phyloP scores from a whole-genome alignment of 1,140 invertebrate genomes.

The Tetragonula clypearis region DNA sequence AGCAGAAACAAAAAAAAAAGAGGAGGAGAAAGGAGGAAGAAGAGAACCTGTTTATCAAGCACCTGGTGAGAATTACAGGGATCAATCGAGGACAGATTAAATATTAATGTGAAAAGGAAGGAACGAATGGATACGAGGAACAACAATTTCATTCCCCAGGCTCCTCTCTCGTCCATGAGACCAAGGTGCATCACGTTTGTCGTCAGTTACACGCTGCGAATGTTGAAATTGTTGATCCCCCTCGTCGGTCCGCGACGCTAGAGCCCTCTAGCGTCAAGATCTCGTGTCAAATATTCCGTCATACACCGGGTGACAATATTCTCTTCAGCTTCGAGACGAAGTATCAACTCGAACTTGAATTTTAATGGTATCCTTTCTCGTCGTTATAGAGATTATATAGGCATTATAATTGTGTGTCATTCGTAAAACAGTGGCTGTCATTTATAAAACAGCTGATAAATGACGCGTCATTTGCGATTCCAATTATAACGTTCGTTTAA shows the following conservation, averaged over 20 bases:
- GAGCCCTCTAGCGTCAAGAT: constrained; percentile 48
- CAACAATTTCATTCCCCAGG: constrained; percentile 14
- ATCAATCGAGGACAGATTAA: neutral
- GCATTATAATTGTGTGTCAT: too few relatives aligned
- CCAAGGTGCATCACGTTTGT: constrained; percentile 21
- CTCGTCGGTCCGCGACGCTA: constrained; percentile 31
- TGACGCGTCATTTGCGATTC: too few relatives aligned
- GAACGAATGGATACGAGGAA: neutral
- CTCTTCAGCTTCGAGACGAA: too few relatives aligned
- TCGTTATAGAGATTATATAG: too few relatives aligned
- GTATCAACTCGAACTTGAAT: neutral
- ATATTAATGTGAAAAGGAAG: neutral
- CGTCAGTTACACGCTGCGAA: constrained; percentile 52
- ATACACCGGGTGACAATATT: constrained; percentile 44
- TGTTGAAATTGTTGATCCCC: constrained; percentile 59
- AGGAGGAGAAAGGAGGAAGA: neutral
- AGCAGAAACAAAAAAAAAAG: too few relatives aligned
- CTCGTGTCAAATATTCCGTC: constrained; percentile 31
- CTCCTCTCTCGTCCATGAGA: constrained; percentile 28
- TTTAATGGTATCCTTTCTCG: too few relatives aligned
- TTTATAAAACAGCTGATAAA: too few relatives aligned
- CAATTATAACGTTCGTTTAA: too few relatives aligned
- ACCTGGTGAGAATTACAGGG: neutral
- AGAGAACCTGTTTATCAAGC: neutral
- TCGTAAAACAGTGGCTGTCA: too few relatives aligned